Percentiles rank a stretch among this genome's conserved stretches.
phyloP scores from a whole-genome alignment of 2,113 vertebrate species.

The Bombycilla garrulus region DNA sequence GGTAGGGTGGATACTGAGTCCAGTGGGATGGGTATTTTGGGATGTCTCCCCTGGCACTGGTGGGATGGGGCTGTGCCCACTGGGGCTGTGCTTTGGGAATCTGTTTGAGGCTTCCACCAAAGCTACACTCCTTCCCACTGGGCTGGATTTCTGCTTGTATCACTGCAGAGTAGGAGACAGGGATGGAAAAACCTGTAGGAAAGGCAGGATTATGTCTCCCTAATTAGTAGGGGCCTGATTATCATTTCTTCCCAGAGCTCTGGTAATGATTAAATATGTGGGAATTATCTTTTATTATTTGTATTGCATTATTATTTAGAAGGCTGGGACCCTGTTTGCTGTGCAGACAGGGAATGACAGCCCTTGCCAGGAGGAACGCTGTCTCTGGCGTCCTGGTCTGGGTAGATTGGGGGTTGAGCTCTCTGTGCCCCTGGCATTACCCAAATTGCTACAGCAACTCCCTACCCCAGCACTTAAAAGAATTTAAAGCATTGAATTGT shows the following conservation, averaged over 20 bases:
- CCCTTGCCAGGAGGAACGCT: background rate
- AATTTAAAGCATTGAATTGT: background rate
- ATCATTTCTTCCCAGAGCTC: conserved; percentile 7
- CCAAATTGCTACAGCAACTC: background rate
- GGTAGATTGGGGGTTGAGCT: background rate
- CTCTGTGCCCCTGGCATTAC: fast-evolving
- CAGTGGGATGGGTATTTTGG: background rate
- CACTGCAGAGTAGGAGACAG: background rate
- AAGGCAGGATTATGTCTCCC: background rate
- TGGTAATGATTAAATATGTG: conserved; percentile 12
- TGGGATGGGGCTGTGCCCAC: background rate
- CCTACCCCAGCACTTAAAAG: background rate
- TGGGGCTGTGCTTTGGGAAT: background rate
- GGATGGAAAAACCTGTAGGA: background rate
- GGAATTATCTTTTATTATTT: conserved; percentile 38
- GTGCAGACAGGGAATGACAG: background rate
- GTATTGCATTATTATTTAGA: conserved; percentile 3
- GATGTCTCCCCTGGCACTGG: fast-evolving
- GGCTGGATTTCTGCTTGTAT: background rate
- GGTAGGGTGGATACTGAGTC: background rate
- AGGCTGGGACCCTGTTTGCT: background rate
- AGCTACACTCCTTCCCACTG: background rate
- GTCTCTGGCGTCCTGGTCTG: background rate
- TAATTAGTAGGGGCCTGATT: conserved; percentile 37
- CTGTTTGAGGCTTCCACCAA: background rate